Percentiles rank a stretch among this genome's conserved stretches.
These are phyloP conservation scores for Drosophila nigromelanica DNA, from an alignment of 1,140 invertebrate genomes.

Conservation along the genomic window DNA sequence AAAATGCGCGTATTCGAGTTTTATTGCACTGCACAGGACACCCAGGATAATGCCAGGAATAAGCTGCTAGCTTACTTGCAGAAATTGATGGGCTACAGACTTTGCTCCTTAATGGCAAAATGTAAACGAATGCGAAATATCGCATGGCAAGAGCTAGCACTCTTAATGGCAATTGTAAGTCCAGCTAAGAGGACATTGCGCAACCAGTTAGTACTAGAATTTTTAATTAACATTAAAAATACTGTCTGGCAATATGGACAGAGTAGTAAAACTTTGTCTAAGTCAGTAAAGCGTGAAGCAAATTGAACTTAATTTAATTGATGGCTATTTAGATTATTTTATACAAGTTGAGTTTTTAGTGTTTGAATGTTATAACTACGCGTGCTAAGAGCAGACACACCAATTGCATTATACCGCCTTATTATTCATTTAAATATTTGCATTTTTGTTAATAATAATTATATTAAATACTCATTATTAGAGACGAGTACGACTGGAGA, in stretches of 20 bases:
- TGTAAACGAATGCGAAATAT: conserved; percentile 37
- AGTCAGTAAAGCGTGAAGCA: neutral
- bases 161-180: conserved; percentile 43
- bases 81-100: conserved; percentile 40
- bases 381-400: neutral
- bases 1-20: conserved; percentile 32
- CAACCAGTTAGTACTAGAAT: conserved; percentile 4
- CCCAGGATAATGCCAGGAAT: conserved; percentile 23
- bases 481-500: neutral
- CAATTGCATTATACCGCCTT: neutral
- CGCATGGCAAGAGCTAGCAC: conserved; percentile 14
- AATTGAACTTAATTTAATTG: neutral
- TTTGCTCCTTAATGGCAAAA: conserved; percentile 48
- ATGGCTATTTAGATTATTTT: neutral
- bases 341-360: neutral
- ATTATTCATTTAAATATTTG: neutral
- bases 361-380: neutral
- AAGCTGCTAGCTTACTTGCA: conserved; percentile 34
- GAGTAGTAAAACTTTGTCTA: neutral
- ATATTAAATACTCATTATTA: neutral
- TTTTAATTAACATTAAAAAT: conserved; percentile 15
- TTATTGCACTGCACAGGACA: conserved; percentile 36
- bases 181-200: neutral
- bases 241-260: neutral
- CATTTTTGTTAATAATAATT: neutral